Evolutionary conservation across 2,113 vertebrate genomes (phyloP), one percentile per base, ranked within the genome.

Genomic region (Balaeniceps rex): DNA sequence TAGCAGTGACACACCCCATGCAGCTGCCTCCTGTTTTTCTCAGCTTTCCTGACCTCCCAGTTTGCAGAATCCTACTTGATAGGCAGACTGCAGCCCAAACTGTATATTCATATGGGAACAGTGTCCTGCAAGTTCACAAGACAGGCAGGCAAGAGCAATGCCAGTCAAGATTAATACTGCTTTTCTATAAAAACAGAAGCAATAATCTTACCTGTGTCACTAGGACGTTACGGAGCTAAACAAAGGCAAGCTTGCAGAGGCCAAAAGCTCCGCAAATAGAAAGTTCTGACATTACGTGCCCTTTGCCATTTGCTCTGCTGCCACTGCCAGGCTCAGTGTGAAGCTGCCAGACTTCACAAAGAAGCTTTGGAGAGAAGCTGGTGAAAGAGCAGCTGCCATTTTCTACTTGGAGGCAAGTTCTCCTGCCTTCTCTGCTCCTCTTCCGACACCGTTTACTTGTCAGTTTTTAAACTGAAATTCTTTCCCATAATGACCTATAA

Each of bases 311-410:
- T 72, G 68, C 88, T 94, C 83, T 89, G 78, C 91, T 91, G 71
- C 74, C 64, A 69, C 63, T 93, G 88, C 57, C 63, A 90, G 78
- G 51, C 92, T 92, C 84, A 57, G 82, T 5, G 6, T 12, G 82
- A 91, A 93, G 79, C 83, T 96, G 93, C 65, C 86, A 93, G 76
- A 51, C 52, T 77, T 90, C 1, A 10, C 40, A 72, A 88, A 94
- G 84, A 60, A 92, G 55, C 47, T 51, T 58, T 72, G 66, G 47
- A 80, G 52, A 95, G 49, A 83, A 84, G 64, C 68, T 94, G 86
- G 87, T 47, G 75, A 92, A 80, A 81, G 36, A 87, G 71, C 78
- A 90, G 94, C 88, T 93, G 90, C 93, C 82, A 89, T 96, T 96
- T 97, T 76, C 90, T 79, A 33, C 61, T 58, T 61, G 65, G 69